Conservation (phyloP, 2,113 vertebrate genomes). For the Centropus bengalensis region DNA sequence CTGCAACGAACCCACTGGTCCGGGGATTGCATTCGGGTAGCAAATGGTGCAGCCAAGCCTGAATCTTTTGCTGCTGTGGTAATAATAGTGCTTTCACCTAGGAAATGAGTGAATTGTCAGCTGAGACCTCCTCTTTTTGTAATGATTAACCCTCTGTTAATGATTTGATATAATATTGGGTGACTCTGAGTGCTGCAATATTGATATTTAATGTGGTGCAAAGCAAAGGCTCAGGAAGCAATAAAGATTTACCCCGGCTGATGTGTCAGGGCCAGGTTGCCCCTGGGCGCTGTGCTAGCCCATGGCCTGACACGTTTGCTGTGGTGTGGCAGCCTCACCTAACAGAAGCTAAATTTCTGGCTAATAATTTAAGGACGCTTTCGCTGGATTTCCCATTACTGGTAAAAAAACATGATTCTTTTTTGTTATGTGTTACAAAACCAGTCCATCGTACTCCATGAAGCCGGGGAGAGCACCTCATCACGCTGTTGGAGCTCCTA, state of each 20-base stretch:
- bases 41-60: accelerated
- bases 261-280: not conserved
- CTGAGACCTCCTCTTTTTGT: conserved; percentile 8
- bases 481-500: not conserved
- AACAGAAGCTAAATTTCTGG: conserved; percentile 23
- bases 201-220: conserved; percentile 8
- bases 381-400: conserved; percentile 29
- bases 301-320: not conserved
- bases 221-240: conserved; percentile 10
- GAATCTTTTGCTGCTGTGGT: not conserved
- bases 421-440: conserved; percentile 34
- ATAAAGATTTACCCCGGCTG: not conserved
- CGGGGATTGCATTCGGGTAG: accelerated
- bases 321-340: not conserved
- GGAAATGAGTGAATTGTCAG: conserved; percentile 24
- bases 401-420: conserved; percentile 32
- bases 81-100: not conserved
- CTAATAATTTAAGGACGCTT: conserved; percentile 51
- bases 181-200: not conserved
- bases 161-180: conserved; percentile 10
- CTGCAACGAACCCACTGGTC: not conserved
- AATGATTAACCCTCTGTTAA: conserved; percentile 39
- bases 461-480: not conserved
- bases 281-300: not conserved
- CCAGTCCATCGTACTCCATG: not conserved